These are phyloP conservation scores for Calyptomena viridis DNA, from an alignment of 2,113 vertebrate species.

Conservation along the genomic window DNA sequence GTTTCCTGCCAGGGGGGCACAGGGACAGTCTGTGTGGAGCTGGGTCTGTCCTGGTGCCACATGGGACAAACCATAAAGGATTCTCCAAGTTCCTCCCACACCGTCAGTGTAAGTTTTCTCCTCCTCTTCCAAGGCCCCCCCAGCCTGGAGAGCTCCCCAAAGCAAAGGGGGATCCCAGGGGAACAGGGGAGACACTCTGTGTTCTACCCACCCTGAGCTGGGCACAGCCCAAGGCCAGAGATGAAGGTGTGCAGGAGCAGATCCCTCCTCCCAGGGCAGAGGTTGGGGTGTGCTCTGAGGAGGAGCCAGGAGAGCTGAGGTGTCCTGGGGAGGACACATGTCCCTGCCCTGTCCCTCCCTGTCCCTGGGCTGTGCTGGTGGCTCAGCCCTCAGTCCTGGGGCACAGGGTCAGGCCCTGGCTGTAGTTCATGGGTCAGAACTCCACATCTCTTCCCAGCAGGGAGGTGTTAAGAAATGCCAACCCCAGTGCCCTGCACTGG, in stretches of 20 bases:
- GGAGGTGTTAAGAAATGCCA: background rate
- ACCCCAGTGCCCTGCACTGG: fast-evolving
- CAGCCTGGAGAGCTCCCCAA: background rate
- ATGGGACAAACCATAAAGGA: fast-evolving
- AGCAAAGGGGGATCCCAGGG: background rate
- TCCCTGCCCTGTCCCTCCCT: no score
- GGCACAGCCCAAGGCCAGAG: fast-evolving
- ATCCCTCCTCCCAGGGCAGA: background rate
- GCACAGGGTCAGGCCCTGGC: background rate
- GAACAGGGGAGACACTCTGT: fast-evolving
- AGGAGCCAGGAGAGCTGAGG: background rate
- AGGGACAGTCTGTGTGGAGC: fast-evolving
- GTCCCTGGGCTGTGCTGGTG: background rate
- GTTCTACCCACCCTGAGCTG: background rate
- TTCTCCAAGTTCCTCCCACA: fast-evolving
- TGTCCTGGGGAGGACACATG: background rate
- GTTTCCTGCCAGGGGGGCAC: background rate
- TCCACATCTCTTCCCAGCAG: no score
- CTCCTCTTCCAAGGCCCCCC: background rate
- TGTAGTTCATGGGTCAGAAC: background rate
- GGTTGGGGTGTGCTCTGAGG: background rate
- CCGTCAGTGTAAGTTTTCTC: background rate
- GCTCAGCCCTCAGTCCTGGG: background rate
- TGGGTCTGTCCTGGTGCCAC: fast-evolving
- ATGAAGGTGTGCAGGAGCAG: fast-evolving